Conservation (phyloP, 1,140 invertebrate genomes). For the Neuroterus valhalla region DNA sequence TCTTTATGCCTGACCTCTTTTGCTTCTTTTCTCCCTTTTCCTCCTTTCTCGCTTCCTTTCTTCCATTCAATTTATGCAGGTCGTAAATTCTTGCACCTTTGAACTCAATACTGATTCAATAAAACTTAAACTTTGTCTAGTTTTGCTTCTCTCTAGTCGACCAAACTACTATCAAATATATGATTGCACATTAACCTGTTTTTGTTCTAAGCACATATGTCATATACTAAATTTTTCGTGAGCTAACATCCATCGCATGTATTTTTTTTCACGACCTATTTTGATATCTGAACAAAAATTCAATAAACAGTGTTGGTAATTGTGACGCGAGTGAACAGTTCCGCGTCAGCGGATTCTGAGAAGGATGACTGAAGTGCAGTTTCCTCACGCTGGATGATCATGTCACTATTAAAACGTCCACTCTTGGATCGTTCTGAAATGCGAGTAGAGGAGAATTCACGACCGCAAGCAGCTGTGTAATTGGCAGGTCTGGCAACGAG, state of each 20-base stretch:
- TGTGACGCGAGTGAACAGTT: slow-evolving; percentile 42
- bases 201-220: no score
- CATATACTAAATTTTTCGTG: no score
- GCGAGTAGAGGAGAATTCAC: slow-evolving; percentile 34
- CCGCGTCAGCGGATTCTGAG: slow-evolving; percentile 31
- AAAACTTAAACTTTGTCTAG: no score
- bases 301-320: not conserved
- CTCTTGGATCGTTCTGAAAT: slow-evolving; percentile 39
- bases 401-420: slow-evolving; percentile 44
- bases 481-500: slow-evolving; percentile 64
- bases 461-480: slow-evolving; percentile 61
- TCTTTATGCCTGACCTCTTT: no score
- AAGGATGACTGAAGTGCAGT: slow-evolving; percentile 35
- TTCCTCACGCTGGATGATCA: slow-evolving; percentile 40
- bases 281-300: not conserved
- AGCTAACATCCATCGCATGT: not conserved
- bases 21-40: no score
- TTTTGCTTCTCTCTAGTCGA: no score
- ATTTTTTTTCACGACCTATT: not conserved
- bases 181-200: no score
- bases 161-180: no score
- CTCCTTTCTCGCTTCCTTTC: no score
- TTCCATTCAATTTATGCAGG: no score
- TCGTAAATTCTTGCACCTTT: no score
- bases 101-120: no score